phyloP scores from a whole-genome alignment of 2,797 vertebrate species.

The Holocentrus rufus region DNA sequence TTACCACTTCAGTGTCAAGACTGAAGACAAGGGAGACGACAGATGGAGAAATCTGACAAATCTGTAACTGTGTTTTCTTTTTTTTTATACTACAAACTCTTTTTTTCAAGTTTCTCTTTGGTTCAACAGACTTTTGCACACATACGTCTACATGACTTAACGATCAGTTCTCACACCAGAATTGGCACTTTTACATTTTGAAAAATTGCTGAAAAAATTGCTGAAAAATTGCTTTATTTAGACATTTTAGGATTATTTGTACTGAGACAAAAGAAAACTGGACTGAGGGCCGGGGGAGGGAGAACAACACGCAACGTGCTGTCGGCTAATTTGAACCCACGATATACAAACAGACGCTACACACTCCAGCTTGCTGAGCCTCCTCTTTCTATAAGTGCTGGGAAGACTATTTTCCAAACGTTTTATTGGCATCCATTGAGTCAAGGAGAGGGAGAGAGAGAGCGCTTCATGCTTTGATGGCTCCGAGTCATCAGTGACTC shows the following conservation, averaged over 20 bases:
- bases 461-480: slow-evolving; percentile 28
- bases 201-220: too few species aligned
- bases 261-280: neutral
- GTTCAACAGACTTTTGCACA: too few species aligned
- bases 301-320: slow-evolving; percentile 5
- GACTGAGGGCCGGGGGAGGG: neutral
- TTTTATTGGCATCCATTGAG: slow-evolving; percentile 48
- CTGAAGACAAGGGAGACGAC: neutral
- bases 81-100: too few species aligned
- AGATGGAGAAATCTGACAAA: neutral
- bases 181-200: too few species aligned
- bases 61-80: too few species aligned
- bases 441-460: slow-evolving; percentile 41
- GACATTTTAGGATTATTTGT: neutral
- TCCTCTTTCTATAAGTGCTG: slow-evolving; percentile 51
- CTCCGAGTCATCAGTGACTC: slow-evolving; percentile 68
- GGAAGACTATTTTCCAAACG: slow-evolving; percentile 48
- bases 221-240: too few species aligned
- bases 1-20: neutral
- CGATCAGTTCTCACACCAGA: neutral
- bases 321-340: slow-evolving; percentile 3
- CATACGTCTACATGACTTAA: too few species aligned
- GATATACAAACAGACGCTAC: slow-evolving; percentile 1
- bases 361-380: slow-evolving; percentile 13
- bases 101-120: too few species aligned